phyloP scores from a whole-genome alignment of 2,888 invertebrate species.

The Melikaiella ostensackeni region DNA sequence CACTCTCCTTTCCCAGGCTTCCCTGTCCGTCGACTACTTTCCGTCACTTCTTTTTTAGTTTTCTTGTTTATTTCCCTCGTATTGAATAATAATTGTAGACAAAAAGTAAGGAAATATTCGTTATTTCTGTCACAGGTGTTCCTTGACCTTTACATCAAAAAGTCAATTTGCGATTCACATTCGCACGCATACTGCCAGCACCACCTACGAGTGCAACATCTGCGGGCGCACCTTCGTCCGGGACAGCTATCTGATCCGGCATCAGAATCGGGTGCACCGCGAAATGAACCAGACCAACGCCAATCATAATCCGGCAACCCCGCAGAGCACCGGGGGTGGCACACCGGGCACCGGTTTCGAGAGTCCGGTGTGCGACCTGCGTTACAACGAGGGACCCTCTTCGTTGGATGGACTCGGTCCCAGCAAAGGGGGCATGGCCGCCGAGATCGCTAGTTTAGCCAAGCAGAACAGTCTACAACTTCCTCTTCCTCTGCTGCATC shows the following conservation, averaged over 20 bases:
- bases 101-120: background rate
- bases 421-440: slow-evolving; percentile 71
- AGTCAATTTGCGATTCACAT: slow-evolving; percentile 87
- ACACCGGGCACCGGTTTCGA: slow-evolving; percentile 74
- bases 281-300: slow-evolving; percentile 72
- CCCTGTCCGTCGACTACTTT: no score
- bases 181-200: slow-evolving; percentile 84
- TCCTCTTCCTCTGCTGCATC: slow-evolving; percentile 75
- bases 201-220: slow-evolving; percentile 86
- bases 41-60: no score
- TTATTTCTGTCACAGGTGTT: slow-evolving; percentile 75
- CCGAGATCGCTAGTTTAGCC: slow-evolving; percentile 74
- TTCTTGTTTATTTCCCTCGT: background rate
- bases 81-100: no score
- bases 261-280: slow-evolving; percentile 87
- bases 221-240: slow-evolving; percentile 87
- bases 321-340: slow-evolving; percentile 71
- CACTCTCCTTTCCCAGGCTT: no score
- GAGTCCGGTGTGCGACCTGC: slow-evolving; percentile 75
- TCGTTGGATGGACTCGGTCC: slow-evolving; percentile 70
- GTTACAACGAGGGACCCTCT: slow-evolving; percentile 75
- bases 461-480: slow-evolving; percentile 76
- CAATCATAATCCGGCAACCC: slow-evolving; percentile 74
- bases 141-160: slow-evolving; percentile 86
- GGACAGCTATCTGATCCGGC: slow-evolving; percentile 88